phyloP scores from a whole-genome alignment of 2,113 vertebrate genomes.

The Oryctolagus cuniculus region DNA sequence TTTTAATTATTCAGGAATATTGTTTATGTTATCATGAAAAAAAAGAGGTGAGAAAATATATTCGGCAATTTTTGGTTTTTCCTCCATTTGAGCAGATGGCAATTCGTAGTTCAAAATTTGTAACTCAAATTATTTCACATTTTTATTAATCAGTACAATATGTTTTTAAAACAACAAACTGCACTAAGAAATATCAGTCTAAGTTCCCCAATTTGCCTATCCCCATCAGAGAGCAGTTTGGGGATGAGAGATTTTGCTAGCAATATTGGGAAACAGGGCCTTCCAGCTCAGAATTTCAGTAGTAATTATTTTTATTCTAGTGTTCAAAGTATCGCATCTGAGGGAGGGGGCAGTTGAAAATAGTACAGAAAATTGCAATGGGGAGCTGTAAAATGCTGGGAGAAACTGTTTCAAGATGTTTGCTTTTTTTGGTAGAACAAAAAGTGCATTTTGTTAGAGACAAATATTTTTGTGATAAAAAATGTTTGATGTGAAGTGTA shows the following conservation, averaged over 20 bases:
- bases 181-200: conserved; percentile 80
- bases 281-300: conserved; percentile 69
- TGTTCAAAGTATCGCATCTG: conserved; percentile 79
- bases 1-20: conserved; percentile 86
- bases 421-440: conserved; percentile 77
- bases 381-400: conserved; percentile 57
- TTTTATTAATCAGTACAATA: conserved; percentile 91
- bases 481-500: conserved; percentile 79
- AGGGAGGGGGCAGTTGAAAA: conserved; percentile 70
- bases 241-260: conserved; percentile 78
- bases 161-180: conserved; percentile 87
- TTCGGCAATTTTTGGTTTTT: conserved; percentile 88
- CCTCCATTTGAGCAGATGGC: conserved; percentile 87
- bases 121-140: conserved; percentile 89
- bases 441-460: conserved; percentile 80
- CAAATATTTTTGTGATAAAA: conserved; percentile 84
- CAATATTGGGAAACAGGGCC: conserved; percentile 63
- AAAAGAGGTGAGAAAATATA: conserved; percentile 90
- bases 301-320: conserved; percentile 78
- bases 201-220: conserved; percentile 79
- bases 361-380: conserved; percentile 60
- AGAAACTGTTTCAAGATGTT: conserved; percentile 78
- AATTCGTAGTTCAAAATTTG: conserved; percentile 89
- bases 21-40: conserved; percentile 90
- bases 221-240: conserved; percentile 80